These are phyloP conservation scores for Cyanistes caeruleus DNA, from an alignment of 2,113 vertebrate species.

Conservation along the genomic window DNA sequence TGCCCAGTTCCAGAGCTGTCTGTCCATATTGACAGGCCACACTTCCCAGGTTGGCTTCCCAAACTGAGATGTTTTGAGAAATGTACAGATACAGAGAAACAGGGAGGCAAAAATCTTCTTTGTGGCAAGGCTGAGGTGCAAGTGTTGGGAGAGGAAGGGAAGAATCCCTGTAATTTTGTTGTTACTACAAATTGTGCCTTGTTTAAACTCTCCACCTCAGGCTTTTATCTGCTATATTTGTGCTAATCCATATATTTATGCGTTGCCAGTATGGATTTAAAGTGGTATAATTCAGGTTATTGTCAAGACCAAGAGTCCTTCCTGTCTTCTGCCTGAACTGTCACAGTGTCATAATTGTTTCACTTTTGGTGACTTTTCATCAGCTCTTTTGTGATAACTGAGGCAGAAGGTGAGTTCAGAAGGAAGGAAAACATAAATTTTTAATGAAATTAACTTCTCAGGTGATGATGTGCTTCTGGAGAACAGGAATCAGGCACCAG, in stretches of 20 bases:
- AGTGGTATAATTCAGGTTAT: neutral
- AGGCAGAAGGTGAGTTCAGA: neutral
- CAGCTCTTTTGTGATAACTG: neutral
- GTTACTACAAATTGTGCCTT: neutral
- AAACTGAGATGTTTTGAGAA: neutral
- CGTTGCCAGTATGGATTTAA: neutral
- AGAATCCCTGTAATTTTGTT: slow-evolving; percentile 1
- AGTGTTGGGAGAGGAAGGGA: neutral
- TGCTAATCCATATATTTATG: neutral
- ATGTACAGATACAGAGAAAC: neutral
- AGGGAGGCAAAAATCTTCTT: neutral
- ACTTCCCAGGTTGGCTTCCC: neutral
- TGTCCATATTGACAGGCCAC: neutral
- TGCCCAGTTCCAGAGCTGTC: neutral
- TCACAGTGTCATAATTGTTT: neutral
- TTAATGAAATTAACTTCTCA: neutral
- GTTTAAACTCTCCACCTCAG: neutral
- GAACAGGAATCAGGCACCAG: neutral
- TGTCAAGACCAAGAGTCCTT: neutral
- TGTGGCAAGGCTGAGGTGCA: neutral
- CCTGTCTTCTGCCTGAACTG: neutral
- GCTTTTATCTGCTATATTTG: neutral
- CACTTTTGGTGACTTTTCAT: neutral
- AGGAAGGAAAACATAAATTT: neutral
- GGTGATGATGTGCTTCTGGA: neutral